These are phyloP conservation scores for Disparrhopalites patrizii DNA, from an alignment of 2,888 invertebrate genomes.

Conservation along the genomic window DNA sequence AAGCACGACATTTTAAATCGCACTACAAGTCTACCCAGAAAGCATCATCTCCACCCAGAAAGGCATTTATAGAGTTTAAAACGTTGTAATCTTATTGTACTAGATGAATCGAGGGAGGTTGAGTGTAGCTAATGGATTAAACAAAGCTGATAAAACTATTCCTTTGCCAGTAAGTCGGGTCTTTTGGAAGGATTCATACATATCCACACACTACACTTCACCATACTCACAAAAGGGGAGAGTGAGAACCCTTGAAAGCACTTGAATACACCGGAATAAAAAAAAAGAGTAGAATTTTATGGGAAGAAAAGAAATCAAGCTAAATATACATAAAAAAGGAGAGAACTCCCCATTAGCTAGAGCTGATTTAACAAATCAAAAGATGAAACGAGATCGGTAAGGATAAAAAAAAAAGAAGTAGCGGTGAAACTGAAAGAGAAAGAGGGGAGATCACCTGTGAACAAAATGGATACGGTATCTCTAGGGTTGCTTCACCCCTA, in stretches of 20 bases:
- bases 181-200: too few relatives aligned
- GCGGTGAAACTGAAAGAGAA: slow-evolving; percentile 2
- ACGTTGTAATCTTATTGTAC: too few relatives aligned
- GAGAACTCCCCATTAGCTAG: background rate
- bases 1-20: too few relatives aligned
- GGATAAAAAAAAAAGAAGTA: background rate
- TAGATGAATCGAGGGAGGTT: too few relatives aligned
- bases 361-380: slow-evolving; percentile 22
- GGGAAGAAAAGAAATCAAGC: background rate
- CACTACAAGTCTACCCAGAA: too few relatives aligned
- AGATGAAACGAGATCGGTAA: slow-evolving; percentile 8
- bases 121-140: too few relatives aligned
- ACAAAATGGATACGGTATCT: slow-evolving; percentile 1
- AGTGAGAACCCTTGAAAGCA: background rate
- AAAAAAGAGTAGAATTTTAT: background rate
- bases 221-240: background rate
- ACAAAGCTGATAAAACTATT: too few relatives aligned
- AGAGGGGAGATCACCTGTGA: background rate
- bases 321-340: too few relatives aligned
- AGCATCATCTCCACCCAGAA: too few relatives aligned
- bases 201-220: background rate
- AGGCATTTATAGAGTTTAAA: too few relatives aligned
- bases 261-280: background rate
- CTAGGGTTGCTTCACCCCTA: slow-evolving; percentile 8
- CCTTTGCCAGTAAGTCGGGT: too few relatives aligned